Evolutionary conservation across 1,140 invertebrate species (phyloP).

Genomic region (Drosophila neocordata): DNA sequence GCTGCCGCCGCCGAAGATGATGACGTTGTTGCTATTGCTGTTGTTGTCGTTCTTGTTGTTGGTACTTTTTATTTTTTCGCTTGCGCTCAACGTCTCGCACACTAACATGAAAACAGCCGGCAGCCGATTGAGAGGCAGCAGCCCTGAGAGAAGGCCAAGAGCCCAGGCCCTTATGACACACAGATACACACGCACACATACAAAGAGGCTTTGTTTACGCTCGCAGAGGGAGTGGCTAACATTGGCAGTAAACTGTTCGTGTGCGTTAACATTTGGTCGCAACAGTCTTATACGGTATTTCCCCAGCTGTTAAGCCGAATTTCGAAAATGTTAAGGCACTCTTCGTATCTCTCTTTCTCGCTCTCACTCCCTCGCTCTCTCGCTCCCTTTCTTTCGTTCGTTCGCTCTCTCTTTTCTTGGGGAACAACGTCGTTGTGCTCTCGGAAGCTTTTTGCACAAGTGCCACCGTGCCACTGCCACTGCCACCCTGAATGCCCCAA

Average conservation of each 20-base stretch:
- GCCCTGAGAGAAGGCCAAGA: background rate
- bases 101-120: slow-evolving; percentile 11
- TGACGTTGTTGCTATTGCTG: background rate
- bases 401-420: slow-evolving; percentile 19
- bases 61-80: slow-evolving; percentile 9
- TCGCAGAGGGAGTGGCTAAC: slow-evolving; percentile 10
- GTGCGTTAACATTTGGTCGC: background rate
- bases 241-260: slow-evolving; percentile 2
- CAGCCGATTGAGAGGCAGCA: slow-evolving; percentile 10
- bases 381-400: slow-evolving; percentile 19
- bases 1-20: slow-evolving; percentile 18
- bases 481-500: slow-evolving; percentile 19
- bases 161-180: slow-evolving; percentile 19
- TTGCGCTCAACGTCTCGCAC: slow-evolving; percentile 3
- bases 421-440: slow-evolving; percentile 13
- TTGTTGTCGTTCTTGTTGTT: background rate
- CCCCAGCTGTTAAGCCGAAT: slow-evolving; percentile 24
- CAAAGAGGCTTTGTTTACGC: background rate
- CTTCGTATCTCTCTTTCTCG: slow-evolving; percentile 8
- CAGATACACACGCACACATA: slow-evolving; percentile 13
- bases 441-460: slow-evolving; percentile 44
- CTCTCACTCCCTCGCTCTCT: slow-evolving; percentile 19
- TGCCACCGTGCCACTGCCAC: slow-evolving; percentile 13
- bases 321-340: slow-evolving; percentile 42
- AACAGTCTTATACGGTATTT: slow-evolving; percentile 26